Percentiles rank a stretch among this genome's conserved stretches.
These are phyloP conservation scores for Myiothlypis coronata DNA, from an alignment of 2,797 vertebrate species.

Conservation along the genomic window DNA sequence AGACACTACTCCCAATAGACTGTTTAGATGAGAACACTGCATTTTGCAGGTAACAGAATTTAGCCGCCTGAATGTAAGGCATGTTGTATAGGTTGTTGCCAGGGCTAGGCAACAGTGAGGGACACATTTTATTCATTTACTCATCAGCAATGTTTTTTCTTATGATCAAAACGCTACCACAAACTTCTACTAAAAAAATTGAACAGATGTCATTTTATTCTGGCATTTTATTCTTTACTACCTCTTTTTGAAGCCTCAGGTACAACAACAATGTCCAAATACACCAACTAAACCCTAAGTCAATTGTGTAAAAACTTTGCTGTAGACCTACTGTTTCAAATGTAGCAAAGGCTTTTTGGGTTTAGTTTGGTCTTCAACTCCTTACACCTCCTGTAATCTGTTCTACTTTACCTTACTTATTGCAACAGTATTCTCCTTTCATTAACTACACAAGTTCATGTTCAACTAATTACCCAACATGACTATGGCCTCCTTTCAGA, in stretches of 20 bases:
- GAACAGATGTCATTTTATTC: neutral
- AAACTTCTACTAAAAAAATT: neutral
- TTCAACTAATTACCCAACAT: neutral
- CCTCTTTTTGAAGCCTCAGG: neutral
- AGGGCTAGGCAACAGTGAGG: neutral
- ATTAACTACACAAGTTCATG: neutral
- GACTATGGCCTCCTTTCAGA: neutral
- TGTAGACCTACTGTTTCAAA: neutral
- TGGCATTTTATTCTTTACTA: neutral
- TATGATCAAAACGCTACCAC: neutral
- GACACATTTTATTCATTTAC: neutral
- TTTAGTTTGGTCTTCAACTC: neutral
- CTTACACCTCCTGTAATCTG: neutral
- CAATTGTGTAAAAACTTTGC: neutral
- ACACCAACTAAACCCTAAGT: neutral
- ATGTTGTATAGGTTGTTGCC: neutral
- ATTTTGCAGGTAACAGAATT: neutral
- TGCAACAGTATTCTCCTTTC: neutral
- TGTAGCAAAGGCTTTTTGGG: neutral
- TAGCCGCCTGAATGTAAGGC: neutral
- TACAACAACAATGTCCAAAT: neutral
- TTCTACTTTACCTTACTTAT: neutral
- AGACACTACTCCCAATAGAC: neutral
- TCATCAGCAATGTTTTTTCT: neutral
- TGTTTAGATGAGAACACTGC: neutral